Conservation (phyloP, 1,140 invertebrate genomes). For the Cotesia vestalis region DNA sequence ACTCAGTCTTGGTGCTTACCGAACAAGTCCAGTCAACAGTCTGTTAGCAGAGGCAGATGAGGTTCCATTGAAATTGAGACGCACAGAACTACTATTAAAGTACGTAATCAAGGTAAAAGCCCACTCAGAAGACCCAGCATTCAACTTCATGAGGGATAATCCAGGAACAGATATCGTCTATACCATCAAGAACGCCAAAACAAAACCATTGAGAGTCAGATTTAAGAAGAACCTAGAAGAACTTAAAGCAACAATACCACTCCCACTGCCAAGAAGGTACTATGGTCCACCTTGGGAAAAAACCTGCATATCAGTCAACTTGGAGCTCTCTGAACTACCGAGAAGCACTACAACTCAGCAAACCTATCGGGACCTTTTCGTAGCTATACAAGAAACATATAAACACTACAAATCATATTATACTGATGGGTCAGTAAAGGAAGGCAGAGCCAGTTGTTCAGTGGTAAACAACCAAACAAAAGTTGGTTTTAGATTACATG, state of each 20-base stretch:
- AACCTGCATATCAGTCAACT: no score
- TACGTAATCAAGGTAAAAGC: background rate
- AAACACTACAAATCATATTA: background rate
- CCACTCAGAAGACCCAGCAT: background rate
- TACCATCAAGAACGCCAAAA: no score
- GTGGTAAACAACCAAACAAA: background rate
- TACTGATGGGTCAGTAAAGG: constrained; percentile 19
- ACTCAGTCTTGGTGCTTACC: constrained; percentile 26
- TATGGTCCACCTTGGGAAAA: no score
- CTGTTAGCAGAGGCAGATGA: background rate
- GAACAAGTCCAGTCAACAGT: constrained; percentile 15
- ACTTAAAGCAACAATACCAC: no score
- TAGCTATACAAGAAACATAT: background rate
- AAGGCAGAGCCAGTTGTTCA: constrained; percentile 10
- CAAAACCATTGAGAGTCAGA: no score
- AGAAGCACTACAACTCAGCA: background rate
- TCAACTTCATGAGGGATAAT: background rate
- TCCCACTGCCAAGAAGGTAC: background rate
- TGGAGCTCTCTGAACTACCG: background rate
- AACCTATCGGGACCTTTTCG: background rate
- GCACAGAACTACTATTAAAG: background rate
- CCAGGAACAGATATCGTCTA: no score
- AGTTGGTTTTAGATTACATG: background rate
- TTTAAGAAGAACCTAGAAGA: no score
- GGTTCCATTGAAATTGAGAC: constrained; percentile 6